Base-by-base conservation (phyloP, 2,113 vertebrate genomes). In the Channa maculata region DNA sequence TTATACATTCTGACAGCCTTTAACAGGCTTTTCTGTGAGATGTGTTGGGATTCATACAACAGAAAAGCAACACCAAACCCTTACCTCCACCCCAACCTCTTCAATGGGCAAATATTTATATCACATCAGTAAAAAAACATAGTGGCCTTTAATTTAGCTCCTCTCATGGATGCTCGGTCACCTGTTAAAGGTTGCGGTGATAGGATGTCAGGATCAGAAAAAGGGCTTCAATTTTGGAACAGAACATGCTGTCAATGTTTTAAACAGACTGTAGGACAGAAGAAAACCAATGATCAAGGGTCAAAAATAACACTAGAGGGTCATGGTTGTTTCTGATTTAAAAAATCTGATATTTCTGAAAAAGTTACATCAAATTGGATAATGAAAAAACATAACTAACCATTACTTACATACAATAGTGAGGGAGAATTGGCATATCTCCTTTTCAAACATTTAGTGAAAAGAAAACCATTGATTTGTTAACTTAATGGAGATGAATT, bases 101-200 rank as follows among this genome's bases (percentile, higher is more conserved):
- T 86, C 80, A 43, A 64, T 61, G 75, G 88, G 82, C 81, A 77
- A 71, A 45, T 73, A 91, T 71, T 89, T 91, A 86, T 91, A 84
- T 88, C 52, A 78, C 74, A 89, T 91, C 84, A 72, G 80, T 82
- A 76, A 45, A 80, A 75, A 76, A 81, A 74, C 84, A 67, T 64
- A 51, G 63, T 3, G 85, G 61, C 82, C 82, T 87, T 83, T 89
- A 80, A 75, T 75, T 82, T 71, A 78, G 79, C 79, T 75, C 60
- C 75, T 86, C 76, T 86, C 76, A 39, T 80, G 65, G 82, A 83
- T 83, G 76, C 59, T 84, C 84, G 80, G 67, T 86, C 77, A 85
- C 68, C 86, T 78, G 77, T 71, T 68, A 82, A 86, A 89, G 87
- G 88, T 90, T 84, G 86, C 81, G 75, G 86, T 77, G 66, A 79